Conservation (phyloP, 1,140 invertebrate species). For the Drosophila sp. region DNA sequence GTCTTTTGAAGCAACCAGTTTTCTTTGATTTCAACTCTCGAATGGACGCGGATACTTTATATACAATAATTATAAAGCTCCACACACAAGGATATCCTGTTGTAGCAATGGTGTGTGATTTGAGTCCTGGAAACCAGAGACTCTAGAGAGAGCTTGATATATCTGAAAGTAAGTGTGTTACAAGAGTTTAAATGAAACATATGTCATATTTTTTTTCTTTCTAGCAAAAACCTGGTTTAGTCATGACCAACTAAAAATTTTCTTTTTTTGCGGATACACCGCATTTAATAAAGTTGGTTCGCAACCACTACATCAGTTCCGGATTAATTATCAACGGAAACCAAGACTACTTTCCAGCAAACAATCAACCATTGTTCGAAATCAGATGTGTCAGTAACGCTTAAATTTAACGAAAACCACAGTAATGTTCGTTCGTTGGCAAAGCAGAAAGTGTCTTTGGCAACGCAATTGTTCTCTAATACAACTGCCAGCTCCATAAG, state of each 20-base stretch:
- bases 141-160: background rate
- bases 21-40: background rate
- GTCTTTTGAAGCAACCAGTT: background rate
- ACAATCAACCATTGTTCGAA: too few relatives aligned
- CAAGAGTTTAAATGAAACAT: background rate
- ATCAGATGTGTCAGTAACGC: too few relatives aligned
- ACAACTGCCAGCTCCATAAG: too few relatives aligned
- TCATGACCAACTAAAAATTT: background rate
- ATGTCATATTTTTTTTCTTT: constrained; percentile 1
- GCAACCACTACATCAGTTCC: too few relatives aligned
- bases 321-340: too few relatives aligned
- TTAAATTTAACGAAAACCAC: too few relatives aligned
- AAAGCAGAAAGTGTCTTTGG: too few relatives aligned
- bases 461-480: too few relatives aligned
- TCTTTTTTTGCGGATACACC: background rate
- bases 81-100: constrained; percentile 7
- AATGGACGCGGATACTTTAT: constrained; percentile 2
- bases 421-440: too few relatives aligned
- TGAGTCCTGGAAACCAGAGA: constrained; percentile 5
- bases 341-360: too few relatives aligned
- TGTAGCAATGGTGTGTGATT: constrained; percentile 7
- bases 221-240: constrained; percentile 1
- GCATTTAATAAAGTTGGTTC: too few relatives aligned
- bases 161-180: background rate
- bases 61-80: constrained; percentile 3